phyloP scores from a whole-genome alignment of 2,113 vertebrate genomes.

The Pagrus major region DNA sequence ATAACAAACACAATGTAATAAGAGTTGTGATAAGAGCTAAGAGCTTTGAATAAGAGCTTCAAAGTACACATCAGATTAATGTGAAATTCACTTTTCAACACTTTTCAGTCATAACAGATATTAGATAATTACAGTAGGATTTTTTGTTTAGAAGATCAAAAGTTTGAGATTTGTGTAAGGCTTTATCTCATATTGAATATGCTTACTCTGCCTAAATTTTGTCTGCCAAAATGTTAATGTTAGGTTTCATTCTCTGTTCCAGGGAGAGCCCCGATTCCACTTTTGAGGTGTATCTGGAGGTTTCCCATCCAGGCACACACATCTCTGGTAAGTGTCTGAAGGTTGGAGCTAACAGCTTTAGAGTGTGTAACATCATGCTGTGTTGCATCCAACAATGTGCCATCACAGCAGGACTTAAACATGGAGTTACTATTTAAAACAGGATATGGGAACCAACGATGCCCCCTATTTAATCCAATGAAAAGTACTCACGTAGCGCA shows the following conservation, averaged over 20 bases:
- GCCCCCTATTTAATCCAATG: too few relatives aligned
- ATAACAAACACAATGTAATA: background rate
- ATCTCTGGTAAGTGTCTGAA: constrained; percentile 80
- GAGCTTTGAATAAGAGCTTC: background rate
- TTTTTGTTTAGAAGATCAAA: background rate
- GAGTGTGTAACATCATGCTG: too few relatives aligned
- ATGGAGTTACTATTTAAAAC: too few relatives aligned
- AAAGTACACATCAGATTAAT: background rate
- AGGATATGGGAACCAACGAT: too few relatives aligned
- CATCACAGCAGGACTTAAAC: too few relatives aligned
- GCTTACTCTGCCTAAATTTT: background rate
- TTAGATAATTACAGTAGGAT: too few relatives aligned
- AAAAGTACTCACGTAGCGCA: too few relatives aligned
- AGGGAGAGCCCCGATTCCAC: constrained; percentile 95
- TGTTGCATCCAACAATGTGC: too few relatives aligned
- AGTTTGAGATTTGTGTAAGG: background rate
- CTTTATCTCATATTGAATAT: background rate
- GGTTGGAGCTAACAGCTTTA: background rate
- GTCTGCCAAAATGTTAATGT: background rate
- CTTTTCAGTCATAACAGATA: background rate
- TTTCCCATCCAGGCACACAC: constrained; percentile 85
- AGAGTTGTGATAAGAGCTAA: too few relatives aligned
- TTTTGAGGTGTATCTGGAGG: constrained; percentile 95
- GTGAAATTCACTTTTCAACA: background rate
- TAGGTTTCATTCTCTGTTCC: constrained; percentile 66